phyloP scores from a whole-genome alignment of 2,797 vertebrate genomes.

The Phataginus tricuspis region DNA sequence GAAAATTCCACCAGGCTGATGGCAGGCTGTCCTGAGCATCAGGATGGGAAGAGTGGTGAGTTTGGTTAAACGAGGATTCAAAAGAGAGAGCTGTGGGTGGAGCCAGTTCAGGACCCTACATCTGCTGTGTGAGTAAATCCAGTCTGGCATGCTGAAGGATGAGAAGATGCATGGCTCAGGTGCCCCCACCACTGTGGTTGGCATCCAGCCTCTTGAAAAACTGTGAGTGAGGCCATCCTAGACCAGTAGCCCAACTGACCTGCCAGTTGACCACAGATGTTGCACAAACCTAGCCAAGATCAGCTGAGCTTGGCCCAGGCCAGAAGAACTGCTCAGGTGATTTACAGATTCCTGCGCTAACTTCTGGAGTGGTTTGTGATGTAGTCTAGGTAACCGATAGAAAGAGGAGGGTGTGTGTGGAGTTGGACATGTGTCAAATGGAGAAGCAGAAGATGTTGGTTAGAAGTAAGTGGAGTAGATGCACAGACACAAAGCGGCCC shows the following conservation, averaged over 20 bases:
- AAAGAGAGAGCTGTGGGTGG: neutral
- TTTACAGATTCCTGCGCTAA: neutral
- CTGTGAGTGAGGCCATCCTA: neutral
- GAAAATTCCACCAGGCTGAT: neutral
- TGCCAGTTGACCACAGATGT: neutral
- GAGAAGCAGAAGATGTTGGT: neutral
- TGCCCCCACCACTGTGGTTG: neutral
- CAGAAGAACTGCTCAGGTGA: neutral
- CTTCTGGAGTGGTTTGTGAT: neutral
- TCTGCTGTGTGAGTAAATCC: no score
- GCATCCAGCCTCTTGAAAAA: neutral
- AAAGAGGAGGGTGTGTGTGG: neutral
- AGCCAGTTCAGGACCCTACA: neutral
- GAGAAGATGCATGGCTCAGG: neutral
- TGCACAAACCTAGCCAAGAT: neutral
- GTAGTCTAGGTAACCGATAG: no score
- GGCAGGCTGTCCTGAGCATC: neutral
- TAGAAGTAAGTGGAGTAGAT: no score
- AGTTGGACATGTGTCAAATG: neutral
- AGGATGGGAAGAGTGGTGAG: neutral
- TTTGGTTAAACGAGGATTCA: neutral
- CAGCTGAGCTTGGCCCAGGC: neutral
- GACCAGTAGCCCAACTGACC: neutral
- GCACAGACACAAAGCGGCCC: no score
- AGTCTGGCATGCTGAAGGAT: neutral